A percentile compares a stretch with the other conserved stretches of the same genome.
Evolutionary conservation across 2,888 invertebrate species (phyloP).

Genomic region (Mesochorus sp.): DNA sequence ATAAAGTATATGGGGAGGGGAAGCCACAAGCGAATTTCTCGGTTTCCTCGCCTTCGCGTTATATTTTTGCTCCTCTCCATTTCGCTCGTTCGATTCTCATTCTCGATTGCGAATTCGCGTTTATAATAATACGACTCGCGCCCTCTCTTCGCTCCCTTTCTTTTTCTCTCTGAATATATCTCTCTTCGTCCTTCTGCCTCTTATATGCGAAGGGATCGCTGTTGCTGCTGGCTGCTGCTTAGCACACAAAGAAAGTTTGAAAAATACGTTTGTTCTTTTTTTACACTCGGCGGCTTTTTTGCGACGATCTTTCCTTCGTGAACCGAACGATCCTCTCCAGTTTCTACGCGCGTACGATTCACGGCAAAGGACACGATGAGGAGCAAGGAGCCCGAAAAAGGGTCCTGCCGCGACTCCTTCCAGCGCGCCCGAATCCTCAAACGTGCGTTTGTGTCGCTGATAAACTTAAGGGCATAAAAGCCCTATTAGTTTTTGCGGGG

Average conservation of each 20-base stretch:
- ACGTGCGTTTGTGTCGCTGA: slow-evolving; percentile 17
- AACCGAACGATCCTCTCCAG: slow-evolving; percentile 43
- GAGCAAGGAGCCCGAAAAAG: neutral
- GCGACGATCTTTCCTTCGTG: slow-evolving; percentile 29
- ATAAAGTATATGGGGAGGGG: slow-evolving; percentile 36
- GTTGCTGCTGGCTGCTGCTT: slow-evolving; percentile 70
- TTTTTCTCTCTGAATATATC: neutral
- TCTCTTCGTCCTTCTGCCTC: neutral
- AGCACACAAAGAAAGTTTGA: slow-evolving; percentile 79
- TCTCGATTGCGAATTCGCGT: slow-evolving; percentile 52
- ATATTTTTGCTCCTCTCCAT: slow-evolving; percentile 30
- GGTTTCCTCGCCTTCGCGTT: slow-evolving; percentile 25
- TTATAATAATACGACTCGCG: slow-evolving; percentile 54
- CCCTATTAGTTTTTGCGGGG: neutral
- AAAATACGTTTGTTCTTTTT: slow-evolving; percentile 73
- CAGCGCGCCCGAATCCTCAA: slow-evolving; percentile 42
- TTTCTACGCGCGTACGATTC: slow-evolving; percentile 39
- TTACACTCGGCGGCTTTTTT: slow-evolving; percentile 58
- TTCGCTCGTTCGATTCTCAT: slow-evolving; percentile 48
- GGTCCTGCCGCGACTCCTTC: slow-evolving; percentile 43
- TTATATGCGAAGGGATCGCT: no score
- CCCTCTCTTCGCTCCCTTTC: slow-evolving; percentile 13
- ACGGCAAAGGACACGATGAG: slow-evolving; percentile 31
- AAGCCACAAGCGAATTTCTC: slow-evolving; percentile 26
- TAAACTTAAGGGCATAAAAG: slow-evolving; percentile 20